These are phyloP conservation scores for Eupithecia pulchellata DNA, from an alignment of 2,888 invertebrate genomes.

Conservation along the genomic window DNA sequence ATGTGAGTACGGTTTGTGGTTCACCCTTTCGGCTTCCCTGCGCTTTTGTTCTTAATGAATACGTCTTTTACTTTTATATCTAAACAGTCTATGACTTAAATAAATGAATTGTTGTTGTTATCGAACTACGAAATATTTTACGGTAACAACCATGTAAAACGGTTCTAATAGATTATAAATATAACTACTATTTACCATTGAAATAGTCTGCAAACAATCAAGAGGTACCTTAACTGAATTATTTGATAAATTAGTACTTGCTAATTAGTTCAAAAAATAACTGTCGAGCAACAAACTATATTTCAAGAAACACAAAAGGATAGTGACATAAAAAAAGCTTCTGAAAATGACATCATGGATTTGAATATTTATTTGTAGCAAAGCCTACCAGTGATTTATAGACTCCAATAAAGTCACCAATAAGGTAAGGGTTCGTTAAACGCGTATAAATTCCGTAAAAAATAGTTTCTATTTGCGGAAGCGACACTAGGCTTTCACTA, in stretches of 20 bases:
- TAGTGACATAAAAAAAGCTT: neutral
- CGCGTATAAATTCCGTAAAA: constrained; percentile 15
- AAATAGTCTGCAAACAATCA: neutral
- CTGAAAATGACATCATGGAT: constrained; percentile 10
- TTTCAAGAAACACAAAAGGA: neutral
- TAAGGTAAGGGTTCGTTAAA: constrained; percentile 12
- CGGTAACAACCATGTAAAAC: too few relatives aligned
- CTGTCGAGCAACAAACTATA: neutral
- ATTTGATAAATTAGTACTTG: neutral
- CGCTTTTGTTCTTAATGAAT: too few relatives aligned
- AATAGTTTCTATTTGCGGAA: constrained; percentile 16
- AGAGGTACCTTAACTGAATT: neutral
- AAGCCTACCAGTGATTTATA: constrained; percentile 14
- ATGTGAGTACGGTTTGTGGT: too few relatives aligned
- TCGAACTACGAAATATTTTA: too few relatives aligned
- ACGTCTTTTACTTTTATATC: too few relatives aligned
- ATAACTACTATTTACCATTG: neutral
- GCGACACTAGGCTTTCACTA: constrained; percentile 8
- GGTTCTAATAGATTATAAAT: neutral
- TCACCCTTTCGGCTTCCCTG: too few relatives aligned
- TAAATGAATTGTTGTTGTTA: too few relatives aligned
- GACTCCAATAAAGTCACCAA: constrained; percentile 12
- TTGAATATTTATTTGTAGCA: constrained; percentile 9
- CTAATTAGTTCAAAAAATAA: neutral
- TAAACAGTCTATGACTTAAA: too few relatives aligned